Conservation (phyloP, 2,113 vertebrate species). For the Chionis minor region DNA sequence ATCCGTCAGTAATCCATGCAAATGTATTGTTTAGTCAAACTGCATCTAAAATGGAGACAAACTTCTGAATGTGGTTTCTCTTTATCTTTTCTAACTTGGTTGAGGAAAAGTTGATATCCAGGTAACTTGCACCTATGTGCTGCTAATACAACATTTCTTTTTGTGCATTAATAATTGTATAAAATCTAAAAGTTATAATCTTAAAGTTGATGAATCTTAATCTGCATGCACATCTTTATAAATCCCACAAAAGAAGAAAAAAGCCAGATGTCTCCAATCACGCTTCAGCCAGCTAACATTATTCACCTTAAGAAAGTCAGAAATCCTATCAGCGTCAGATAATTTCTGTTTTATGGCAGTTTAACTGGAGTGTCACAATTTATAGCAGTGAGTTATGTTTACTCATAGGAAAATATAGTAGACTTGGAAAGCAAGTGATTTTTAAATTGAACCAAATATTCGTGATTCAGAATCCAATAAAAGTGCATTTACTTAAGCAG, state of each 20-base stretch:
- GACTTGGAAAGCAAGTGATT: background rate
- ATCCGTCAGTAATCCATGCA: background rate
- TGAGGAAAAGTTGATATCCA: background rate
- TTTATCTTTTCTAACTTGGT: background rate
- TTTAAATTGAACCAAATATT: background rate
- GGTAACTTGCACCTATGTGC: background rate
- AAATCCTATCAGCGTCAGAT: background rate
- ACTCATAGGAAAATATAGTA: background rate
- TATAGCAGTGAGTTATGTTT: background rate
- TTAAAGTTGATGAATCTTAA: background rate
- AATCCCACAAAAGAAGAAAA: background rate
- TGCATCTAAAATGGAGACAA: background rate
- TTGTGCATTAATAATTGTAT: background rate
- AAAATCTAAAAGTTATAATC: background rate
- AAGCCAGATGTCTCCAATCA: background rate
- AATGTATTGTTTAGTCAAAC: background rate
- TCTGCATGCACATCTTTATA: background rate
- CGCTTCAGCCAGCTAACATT: background rate
- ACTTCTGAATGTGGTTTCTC: background rate
- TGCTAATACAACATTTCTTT: background rate
- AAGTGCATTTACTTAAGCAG: background rate
- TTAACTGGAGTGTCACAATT: background rate
- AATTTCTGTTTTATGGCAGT: background rate
- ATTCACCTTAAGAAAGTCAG: background rate
- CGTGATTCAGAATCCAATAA: background rate